Conservation (phyloP, 2,113 vertebrate species). For the Hippocampus guttulatus region DNA sequence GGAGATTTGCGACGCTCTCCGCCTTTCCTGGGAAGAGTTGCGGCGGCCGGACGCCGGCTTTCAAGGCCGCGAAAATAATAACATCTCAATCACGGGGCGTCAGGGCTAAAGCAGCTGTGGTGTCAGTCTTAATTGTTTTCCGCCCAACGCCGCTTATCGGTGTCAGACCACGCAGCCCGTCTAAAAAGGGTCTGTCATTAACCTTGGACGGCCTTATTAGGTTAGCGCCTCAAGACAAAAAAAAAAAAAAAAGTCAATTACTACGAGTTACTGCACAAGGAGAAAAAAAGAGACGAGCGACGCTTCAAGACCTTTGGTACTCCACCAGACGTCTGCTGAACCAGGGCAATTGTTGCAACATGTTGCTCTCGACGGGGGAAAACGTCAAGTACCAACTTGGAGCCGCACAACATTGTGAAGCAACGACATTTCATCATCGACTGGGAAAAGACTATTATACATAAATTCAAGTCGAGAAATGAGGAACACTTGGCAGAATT, state of each 20-base stretch:
- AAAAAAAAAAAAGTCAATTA: constrained; percentile 74
- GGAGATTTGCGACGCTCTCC: constrained; percentile 60
- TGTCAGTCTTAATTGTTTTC: constrained; percentile 65
- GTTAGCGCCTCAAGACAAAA: constrained; percentile 73
- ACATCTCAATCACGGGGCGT: constrained; percentile 34
- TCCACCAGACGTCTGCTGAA: constrained; percentile 54
- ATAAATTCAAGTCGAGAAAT: too few species aligned
- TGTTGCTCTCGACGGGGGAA: background rate
- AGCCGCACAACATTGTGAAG: too few species aligned
- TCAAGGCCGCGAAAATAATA: background rate
- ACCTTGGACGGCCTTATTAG: constrained; percentile 78
- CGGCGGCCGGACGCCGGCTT: constrained; percentile 5
- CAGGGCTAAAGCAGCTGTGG: constrained; percentile 36
- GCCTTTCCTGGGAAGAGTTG: constrained; percentile 57
- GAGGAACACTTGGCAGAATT: too few species aligned
- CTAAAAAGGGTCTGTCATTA: constrained; percentile 79
- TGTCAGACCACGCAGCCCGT: constrained; percentile 63
- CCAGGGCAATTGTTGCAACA: constrained; percentile 34
- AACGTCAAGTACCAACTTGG: too few species aligned
- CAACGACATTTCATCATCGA: too few species aligned
- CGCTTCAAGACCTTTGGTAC: constrained; percentile 51
- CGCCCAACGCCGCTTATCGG: constrained; percentile 47
- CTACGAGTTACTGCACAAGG: constrained; percentile 49
- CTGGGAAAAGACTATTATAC: too few species aligned
- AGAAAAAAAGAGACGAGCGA: constrained; percentile 42